These are phyloP conservation scores for Crotalus helleri DNA, from an alignment of 2,113 vertebrate species.

Conservation along the genomic window DNA sequence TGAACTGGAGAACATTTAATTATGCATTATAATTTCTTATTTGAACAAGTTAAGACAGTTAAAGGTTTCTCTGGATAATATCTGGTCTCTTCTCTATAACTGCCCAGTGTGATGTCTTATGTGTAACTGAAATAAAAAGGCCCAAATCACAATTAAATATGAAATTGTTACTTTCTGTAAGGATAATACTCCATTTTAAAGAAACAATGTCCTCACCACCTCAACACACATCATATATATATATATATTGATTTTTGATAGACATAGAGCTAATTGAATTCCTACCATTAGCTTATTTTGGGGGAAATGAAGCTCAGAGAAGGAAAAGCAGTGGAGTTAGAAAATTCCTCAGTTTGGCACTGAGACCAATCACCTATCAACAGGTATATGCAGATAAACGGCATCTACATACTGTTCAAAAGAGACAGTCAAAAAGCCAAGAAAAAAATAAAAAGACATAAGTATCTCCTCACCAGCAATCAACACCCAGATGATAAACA, in stretches of 20 bases:
- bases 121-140: background rate
- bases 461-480: background rate
- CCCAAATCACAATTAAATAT: background rate
- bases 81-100: background rate
- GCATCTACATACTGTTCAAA: background rate
- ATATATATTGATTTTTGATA: background rate
- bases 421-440: background rate
- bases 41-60: background rate
- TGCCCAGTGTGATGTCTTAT: background rate
- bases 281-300: background rate
- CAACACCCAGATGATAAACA: background rate
- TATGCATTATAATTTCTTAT: background rate
- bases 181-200: background rate
- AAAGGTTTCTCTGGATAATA: background rate
- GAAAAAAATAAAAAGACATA: background rate
- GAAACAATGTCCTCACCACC: background rate
- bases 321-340: background rate
- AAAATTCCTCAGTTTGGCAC: background rate
- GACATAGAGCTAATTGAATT: background rate
- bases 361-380: background rate
- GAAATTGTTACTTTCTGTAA: background rate
- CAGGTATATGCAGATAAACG: background rate
- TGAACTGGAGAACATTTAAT: background rate
- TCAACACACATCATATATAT: background rate
- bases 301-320: background rate